Evolutionary conservation across 1,140 invertebrate genomes (phyloP), one percentile per base, ranked within the genome.

Genomic region (Heterodera schachtii): DNA sequence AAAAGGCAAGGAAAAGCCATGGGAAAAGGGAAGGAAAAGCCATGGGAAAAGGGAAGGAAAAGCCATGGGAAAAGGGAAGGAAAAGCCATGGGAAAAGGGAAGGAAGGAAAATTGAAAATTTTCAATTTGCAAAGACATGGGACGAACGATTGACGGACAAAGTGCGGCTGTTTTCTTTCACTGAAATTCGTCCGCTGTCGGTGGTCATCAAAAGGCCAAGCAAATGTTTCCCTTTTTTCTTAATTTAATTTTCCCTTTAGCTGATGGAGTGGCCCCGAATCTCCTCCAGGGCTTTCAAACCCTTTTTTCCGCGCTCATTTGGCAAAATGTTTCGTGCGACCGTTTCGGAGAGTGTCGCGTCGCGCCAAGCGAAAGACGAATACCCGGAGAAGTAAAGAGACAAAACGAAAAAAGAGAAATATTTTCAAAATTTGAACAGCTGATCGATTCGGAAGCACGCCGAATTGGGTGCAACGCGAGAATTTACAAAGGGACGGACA

Each of bases 391-490:
- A 64, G 77, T 78, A 13, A 46, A 52, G 49, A 6, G 49, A 52
- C 11, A 52, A 52, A 52, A 52, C 11, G 49, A 11, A n/a, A n/a
- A 16, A 60, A 57, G 21, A 7, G 4, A n/a, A 52, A 43, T 16
- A 21, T 44, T 75, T 47, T 19, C 13, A 4, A 75, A 75, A 64
- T n/a, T 31, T 16, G 6, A 41, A n/a, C 75, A 78, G 77, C 44
- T 78, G 8, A 21, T 69, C 60, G 77, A 78, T 64, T 78, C 64
- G 5, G 41, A 46, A 2, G 77, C 77, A 3, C 66, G 8, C 21
- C 66, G 77, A 43, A 78, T 78, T 41, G 77, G 77, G 11, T 78
- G 77, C 21, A 64, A 31, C 47, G 77, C 60, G 4, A 31, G 77
- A 21, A 2, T 78, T 4, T 78, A 64, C 52, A 78, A 78, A 69